Conservation (phyloP, 1,140 invertebrate genomes). For the Caenorhabditis remanei region DNA sequence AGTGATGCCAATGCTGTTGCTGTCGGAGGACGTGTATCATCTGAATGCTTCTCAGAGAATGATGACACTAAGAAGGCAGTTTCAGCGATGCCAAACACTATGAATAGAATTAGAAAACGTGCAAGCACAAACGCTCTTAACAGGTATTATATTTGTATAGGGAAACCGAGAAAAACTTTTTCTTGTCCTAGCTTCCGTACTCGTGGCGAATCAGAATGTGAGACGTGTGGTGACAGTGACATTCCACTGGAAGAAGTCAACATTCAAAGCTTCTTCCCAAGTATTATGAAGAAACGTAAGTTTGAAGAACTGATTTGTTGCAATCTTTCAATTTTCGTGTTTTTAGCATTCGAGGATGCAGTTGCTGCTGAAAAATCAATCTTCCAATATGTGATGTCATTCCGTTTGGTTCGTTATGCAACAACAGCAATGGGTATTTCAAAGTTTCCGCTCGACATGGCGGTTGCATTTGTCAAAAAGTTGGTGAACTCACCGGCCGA, state of each 20-base stretch:
- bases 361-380: constrained; percentile 63
- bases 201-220: constrained; percentile 73
- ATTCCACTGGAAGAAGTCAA: constrained; percentile 57
- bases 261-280: constrained; percentile 48
- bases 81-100: background rate
- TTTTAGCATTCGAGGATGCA: constrained; percentile 72
- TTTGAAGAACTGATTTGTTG: background rate
- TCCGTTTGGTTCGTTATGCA: constrained; percentile 68
- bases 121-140: constrained; percentile 10
- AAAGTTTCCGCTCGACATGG: constrained; percentile 72
- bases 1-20: constrained; percentile 23
- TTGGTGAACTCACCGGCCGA: constrained; percentile 57
- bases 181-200: constrained; percentile 53
- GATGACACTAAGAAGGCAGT: background rate
- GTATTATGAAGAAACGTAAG: constrained; percentile 53
- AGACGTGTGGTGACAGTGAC: constrained; percentile 70
- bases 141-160: constrained; percentile 36
- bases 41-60: constrained; percentile 5
- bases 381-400: constrained; percentile 70
- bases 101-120: constrained; percentile 15
- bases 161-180: background rate
- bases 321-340: background rate
- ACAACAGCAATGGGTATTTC: constrained; percentile 67
- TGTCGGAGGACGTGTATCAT: background rate
- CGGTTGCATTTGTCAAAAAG: constrained; percentile 70